A percentile compares a stretch with the other conserved stretches of the same genome.
phyloP scores from a whole-genome alignment of 23 tunicate species.

The Oikopleura dioica region DNA sequence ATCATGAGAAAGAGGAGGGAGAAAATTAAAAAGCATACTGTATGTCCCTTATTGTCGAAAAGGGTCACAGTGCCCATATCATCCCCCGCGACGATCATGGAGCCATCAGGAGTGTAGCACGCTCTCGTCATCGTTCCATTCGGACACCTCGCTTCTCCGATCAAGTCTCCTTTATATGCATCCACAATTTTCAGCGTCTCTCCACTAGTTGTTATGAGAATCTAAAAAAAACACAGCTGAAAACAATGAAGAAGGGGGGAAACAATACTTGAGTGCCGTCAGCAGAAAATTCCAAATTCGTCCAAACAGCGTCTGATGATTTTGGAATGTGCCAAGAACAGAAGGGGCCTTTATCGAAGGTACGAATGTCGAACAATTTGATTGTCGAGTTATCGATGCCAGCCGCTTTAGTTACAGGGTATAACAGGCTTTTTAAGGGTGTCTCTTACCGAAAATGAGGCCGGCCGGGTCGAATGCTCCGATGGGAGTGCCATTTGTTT shows the following conservation, averaged over 20 bases:
- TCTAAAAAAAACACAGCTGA: neutral
- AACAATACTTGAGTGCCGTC: neutral
- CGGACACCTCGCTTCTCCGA: neutral
- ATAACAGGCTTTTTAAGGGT: too few species aligned
- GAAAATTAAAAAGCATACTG: neutral
- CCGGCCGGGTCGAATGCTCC: neutral
- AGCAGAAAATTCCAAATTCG: neutral
- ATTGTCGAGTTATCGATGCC: neutral
- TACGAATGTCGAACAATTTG: neutral
- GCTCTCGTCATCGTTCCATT: neutral
- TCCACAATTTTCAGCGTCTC: neutral
- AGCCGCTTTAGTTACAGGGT: too few species aligned
- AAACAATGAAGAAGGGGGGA: neutral
- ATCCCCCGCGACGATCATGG: neutral
- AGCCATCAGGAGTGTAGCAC: neutral
- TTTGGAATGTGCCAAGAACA: neutral
- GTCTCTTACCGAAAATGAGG: neutral
- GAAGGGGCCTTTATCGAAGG: neutral
- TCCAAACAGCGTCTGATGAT: neutral
- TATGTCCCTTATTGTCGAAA: neutral
- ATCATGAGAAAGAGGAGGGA: neutral
- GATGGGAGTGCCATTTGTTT: neutral
- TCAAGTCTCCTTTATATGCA: neutral
- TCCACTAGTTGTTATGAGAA: neutral
- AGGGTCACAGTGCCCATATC: neutral